These are phyloP conservation scores for Galerucella calmariensis DNA, from an alignment of 2,888 invertebrate species.

Conservation along the genomic window DNA sequence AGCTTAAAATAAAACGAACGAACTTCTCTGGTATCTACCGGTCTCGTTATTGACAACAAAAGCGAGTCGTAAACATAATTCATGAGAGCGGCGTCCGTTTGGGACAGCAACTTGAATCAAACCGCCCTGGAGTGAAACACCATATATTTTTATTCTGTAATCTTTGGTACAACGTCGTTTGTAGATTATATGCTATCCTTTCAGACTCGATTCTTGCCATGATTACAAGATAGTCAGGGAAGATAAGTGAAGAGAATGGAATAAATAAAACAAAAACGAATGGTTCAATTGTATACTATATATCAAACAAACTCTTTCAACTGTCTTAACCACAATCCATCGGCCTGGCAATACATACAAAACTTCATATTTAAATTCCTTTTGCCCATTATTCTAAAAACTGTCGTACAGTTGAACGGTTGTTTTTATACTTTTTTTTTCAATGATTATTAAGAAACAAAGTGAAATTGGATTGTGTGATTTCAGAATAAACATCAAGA, in stretches of 20 bases:
- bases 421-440: constrained; percentile 48
- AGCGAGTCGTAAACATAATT: too few relatives aligned
- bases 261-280: constrained; percentile 43
- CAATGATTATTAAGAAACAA: constrained; percentile 54
- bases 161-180: too few relatives aligned
- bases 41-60: too few relatives aligned
- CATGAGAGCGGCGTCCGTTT: too few relatives aligned
- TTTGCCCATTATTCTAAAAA: constrained; percentile 51
- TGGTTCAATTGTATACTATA: constrained; percentile 59
- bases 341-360: constrained; percentile 48
- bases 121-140: too few relatives aligned
- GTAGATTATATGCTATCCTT: too few relatives aligned
- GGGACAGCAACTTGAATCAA: too few relatives aligned
- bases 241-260: not conserved
- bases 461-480: constrained; percentile 56
- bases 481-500: constrained; percentile 59
- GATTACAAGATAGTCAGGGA: too few relatives aligned
- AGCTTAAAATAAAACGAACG: too few relatives aligned
- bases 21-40: too few relatives aligned
- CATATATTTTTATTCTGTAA: too few relatives aligned
- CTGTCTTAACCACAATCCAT: constrained; percentile 51
- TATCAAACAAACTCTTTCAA: constrained; percentile 60
- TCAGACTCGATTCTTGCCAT: too few relatives aligned
- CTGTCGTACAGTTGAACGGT: constrained; percentile 60
- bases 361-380: constrained; percentile 50